These are phyloP conservation scores for Ispidina lecontei DNA, from an alignment of 2,797 vertebrate genomes.

Conservation along the genomic window DNA sequence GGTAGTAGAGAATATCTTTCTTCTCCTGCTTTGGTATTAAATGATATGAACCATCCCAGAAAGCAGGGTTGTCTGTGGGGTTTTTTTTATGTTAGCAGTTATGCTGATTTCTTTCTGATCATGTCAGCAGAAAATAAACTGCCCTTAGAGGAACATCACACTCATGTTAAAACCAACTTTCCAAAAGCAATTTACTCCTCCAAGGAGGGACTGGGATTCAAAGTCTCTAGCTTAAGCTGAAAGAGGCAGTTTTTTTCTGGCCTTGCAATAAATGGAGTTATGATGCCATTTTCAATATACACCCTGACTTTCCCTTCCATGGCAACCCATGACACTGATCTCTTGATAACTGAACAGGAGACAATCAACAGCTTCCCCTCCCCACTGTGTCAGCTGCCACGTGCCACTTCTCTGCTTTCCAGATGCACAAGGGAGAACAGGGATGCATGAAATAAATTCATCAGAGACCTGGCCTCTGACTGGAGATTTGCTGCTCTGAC, in stretches of 20 bases:
- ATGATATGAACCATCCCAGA: neutral
- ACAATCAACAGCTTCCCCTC: neutral
- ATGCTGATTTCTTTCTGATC: constrained; percentile 4
- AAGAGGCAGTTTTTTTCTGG: constrained; percentile 29
- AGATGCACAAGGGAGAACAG: neutral
- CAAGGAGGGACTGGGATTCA: neutral
- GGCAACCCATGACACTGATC: neutral
- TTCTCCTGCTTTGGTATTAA: neutral
- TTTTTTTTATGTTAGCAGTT: neutral
- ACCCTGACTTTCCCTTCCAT: neutral
- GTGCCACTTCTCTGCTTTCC: neutral
- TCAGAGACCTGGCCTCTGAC: neutral
- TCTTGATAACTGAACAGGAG: constrained; percentile 14
- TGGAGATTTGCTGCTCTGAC: constrained; percentile 36
- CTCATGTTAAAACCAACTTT: constrained; percentile 62
- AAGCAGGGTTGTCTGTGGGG: neutral
- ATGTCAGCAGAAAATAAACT: neutral
- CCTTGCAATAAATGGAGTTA: neutral
- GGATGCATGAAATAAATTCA: neutral
- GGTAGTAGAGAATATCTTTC: constrained; percentile 16
- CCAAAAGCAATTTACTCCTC: constrained; percentile 50
- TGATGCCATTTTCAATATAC: neutral
- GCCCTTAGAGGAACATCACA: neutral
- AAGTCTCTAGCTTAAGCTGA: constrained; percentile 46
- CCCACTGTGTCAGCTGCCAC: neutral